These are phyloP conservation scores for Lathamus discolor DNA, from an alignment of 2,113 vertebrate species.

Conservation along the genomic window DNA sequence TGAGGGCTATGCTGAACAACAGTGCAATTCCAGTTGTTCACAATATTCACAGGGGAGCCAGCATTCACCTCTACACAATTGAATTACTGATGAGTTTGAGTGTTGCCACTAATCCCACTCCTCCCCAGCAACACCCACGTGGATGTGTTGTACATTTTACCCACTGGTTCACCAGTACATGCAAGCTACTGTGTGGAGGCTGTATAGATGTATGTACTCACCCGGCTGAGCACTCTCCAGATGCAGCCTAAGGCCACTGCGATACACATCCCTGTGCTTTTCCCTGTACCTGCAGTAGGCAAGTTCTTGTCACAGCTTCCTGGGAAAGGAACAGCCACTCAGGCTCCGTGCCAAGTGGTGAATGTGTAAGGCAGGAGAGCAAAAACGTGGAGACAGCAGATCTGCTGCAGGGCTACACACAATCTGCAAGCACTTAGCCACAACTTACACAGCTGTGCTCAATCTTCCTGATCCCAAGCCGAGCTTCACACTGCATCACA, in stretches of 20 bases:
- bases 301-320: not conserved
- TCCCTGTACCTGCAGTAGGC: not conserved
- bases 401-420: not conserved
- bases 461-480: accelerated
- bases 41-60: not conserved
- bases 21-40: too few relatives aligned
- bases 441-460: not conserved
- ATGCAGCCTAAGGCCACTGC: too few relatives aligned
- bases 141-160: not conserved
- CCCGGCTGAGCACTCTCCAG: not conserved
- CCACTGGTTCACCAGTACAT: not conserved
- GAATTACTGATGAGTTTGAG: not conserved
- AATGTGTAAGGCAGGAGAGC: not conserved
- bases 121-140: not conserved
- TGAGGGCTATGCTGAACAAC: not conserved
- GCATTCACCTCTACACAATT: not conserved
- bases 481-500: not conserved
- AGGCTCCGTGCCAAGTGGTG: not conserved
- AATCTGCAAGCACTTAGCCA: not conserved
- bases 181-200: not conserved
- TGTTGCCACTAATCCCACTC: not conserved
- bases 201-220: not conserved
- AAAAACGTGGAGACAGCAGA: not conserved
- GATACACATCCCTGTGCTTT: not conserved
- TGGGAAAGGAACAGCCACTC: not conserved